phyloP scores from a whole-genome alignment of 2,797 vertebrate species.

The Sebastes diaconus region DNA sequence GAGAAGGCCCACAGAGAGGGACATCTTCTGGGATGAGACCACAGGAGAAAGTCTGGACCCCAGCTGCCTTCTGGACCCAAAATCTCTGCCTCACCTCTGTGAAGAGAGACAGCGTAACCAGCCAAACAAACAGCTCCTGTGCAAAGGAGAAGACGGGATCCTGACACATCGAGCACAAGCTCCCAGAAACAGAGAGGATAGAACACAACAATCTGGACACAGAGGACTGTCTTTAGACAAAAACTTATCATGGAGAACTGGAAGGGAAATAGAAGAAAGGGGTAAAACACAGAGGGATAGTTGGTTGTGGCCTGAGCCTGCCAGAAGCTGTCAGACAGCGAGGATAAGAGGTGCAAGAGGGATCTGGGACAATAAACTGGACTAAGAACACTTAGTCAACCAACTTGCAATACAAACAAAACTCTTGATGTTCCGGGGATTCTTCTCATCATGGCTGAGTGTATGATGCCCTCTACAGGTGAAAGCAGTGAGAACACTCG shows the following conservation, averaged over 20 bases:
- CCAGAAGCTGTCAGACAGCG: conserved; percentile 4
- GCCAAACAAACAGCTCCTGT: neutral
- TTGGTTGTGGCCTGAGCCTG: conserved; percentile 1
- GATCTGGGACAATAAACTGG: conserved; percentile 20
- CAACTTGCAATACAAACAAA: neutral
- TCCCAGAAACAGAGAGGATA: neutral
- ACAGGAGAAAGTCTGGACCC: conserved; percentile 72
- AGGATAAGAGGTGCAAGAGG: conserved; percentile 13
- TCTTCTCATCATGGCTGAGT: conserved; percentile 14
- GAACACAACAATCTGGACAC: neutral
- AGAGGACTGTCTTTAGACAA: neutral
- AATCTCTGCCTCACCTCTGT: conserved; percentile 6
- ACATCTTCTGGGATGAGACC: conserved; percentile 82
- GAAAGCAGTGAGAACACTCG: neutral
- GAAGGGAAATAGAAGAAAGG: conserved; percentile 9
- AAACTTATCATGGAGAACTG: conserved; percentile 32
- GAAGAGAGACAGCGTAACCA: neutral
- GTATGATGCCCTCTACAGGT: conserved; percentile 69
- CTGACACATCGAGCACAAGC: neutral
- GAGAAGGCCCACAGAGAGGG: conserved; percentile 62
- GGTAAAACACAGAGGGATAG: neutral
- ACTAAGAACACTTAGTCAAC: conserved; percentile 6
- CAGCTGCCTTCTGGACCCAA: conserved; percentile 46
- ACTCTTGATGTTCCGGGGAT: neutral
- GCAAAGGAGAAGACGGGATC: neutral